Evolutionary conservation across 35 echinoderm and acorn worm species (phyloP).

Genomic region (Lytechinus variegatus): DNA sequence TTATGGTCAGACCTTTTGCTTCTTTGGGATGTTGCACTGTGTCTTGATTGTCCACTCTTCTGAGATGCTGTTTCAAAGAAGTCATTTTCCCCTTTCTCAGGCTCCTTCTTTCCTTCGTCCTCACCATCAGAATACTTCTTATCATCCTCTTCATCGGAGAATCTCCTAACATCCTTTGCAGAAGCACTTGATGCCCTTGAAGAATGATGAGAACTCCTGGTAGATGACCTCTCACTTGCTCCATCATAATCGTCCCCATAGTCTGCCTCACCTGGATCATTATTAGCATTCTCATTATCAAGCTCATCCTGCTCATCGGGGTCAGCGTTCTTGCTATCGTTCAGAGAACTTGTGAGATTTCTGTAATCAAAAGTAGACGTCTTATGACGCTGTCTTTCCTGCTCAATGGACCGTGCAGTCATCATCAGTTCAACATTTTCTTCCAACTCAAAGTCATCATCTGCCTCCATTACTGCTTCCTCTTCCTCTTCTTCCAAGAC

Average conservation of each 20-base stretch:
- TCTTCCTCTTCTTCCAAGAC: constrained; percentile 59
- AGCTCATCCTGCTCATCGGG: neutral
- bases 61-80: constrained; percentile 48
- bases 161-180: neutral
- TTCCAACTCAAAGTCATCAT: constrained; percentile 43
- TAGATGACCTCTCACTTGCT: constrained; percentile 19
- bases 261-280: constrained; percentile 27
- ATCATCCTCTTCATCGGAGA: constrained; percentile 14
- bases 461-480: neutral
- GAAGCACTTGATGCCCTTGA: constrained; percentile 44
- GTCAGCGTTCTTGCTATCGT: constrained; percentile 81
- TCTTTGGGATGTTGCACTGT: neutral
- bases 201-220: constrained; percentile 27
- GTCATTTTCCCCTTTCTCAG: constrained; percentile 18
- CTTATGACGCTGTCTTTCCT: constrained; percentile 63
- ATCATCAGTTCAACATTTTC: constrained; percentile 74
- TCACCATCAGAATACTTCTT: constrained; percentile 22
- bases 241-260: constrained; percentile 53
- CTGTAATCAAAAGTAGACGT: constrained; percentile 84
- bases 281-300: constrained; percentile 19
- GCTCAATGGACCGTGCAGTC: constrained; percentile 66
- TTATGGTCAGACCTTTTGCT: neutral
- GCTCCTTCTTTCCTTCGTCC: neutral
- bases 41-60: neutral
- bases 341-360: constrained; percentile 14